phyloP scores from a whole-genome alignment of 1,140 invertebrate species.

The Mycetomoellerius zeteki region DNA sequence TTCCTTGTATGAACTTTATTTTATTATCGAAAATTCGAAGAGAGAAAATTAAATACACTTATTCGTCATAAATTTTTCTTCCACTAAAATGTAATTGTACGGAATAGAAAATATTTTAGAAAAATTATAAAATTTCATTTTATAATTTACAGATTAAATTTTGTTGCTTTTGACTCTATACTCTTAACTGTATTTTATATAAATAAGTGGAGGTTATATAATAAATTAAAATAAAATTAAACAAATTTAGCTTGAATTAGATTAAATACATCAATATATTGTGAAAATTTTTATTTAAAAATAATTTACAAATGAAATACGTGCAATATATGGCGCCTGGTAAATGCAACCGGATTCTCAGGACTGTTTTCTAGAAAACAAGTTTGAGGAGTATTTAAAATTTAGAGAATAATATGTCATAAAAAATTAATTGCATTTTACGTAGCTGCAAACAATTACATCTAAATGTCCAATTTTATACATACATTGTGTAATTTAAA shows the following conservation, averaged over 20 bases:
- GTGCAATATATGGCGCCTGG: not conserved
- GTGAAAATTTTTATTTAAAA: not conserved
- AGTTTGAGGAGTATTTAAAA: slow-evolving; percentile 8
- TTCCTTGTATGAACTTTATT: slow-evolving; percentile 55
- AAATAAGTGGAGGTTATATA: not conserved
- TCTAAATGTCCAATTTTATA: not conserved
- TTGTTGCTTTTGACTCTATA: not conserved
- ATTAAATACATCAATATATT: not conserved
- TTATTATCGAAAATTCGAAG: slow-evolving; percentile 10
- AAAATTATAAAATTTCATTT: not conserved
- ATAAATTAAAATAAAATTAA: not conserved
- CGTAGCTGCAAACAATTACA: not conserved
- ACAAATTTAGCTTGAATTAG: not conserved
- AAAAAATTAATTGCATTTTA: not conserved
- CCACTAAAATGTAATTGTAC: not conserved
- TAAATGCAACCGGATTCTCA: slow-evolving; percentile 42
- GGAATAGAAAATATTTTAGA: not conserved
- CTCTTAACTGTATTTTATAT: not conserved
- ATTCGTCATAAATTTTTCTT: not conserved
- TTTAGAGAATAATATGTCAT: not conserved
- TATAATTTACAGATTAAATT: not conserved
- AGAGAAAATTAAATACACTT: not conserved
- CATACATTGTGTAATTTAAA: not conserved
- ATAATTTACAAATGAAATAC: not conserved
- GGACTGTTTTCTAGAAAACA: slow-evolving; percentile 35